Conservation (phyloP, 2,888 invertebrate species). For the Diadegma fenestrale region DNA sequence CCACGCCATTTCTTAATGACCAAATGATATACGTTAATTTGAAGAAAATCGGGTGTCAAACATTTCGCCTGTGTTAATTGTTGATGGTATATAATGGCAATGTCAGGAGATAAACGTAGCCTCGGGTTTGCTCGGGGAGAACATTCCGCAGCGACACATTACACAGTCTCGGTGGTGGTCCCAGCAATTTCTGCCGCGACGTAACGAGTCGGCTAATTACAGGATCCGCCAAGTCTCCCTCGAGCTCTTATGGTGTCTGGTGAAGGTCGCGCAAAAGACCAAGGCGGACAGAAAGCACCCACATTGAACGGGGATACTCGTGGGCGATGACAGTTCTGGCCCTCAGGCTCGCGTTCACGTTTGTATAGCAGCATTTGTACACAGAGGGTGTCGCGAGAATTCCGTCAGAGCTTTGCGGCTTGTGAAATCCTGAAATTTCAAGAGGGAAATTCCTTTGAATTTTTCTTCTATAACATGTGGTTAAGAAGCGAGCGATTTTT, state of each 20-base stretch:
- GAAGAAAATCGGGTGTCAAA: constrained; percentile 1
- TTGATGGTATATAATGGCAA: constrained; percentile 22
- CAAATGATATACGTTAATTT: background rate
- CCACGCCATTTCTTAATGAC: background rate
- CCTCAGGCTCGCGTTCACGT: constrained; percentile 60
- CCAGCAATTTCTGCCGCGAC: constrained; percentile 46
- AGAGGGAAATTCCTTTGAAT: background rate
- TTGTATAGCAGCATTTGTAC: constrained; percentile 65
- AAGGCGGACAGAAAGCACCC: constrained; percentile 45
- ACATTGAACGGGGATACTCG: constrained; percentile 67
- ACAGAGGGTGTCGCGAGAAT: constrained; percentile 32
- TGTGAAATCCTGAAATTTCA: background rate
- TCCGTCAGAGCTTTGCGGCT: too few relatives aligned
- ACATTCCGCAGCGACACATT: constrained; percentile 36
- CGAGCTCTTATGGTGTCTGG: constrained; percentile 13
- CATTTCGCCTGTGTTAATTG: constrained; percentile 10
- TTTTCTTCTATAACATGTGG: background rate
- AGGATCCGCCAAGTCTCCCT: constrained; percentile 29
- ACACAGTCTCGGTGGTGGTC: constrained; percentile 53
- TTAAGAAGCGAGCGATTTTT: background rate
- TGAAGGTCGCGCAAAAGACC: constrained; percentile 29
- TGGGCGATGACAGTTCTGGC: constrained; percentile 75
- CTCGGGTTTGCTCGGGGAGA: background rate
- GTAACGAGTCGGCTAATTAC: constrained; percentile 63
- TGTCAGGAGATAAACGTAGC: constrained; percentile 25